Percentiles rank a stretch among this genome's conserved stretches.
These are phyloP conservation scores for Crotalus tigris DNA, from an alignment of 2,113 vertebrate species.

Conservation along the genomic window DNA sequence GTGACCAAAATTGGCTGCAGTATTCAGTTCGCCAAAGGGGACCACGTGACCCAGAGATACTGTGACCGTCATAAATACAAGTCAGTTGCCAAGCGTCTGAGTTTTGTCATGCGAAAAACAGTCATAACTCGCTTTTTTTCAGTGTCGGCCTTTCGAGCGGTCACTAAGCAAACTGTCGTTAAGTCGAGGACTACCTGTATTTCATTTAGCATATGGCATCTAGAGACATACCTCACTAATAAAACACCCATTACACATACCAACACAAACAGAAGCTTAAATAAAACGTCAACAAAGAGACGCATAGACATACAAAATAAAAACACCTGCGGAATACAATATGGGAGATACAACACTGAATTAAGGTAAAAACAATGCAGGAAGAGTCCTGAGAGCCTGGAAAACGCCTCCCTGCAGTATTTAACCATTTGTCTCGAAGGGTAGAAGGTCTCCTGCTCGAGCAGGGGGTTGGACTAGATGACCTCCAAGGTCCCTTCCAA, in stretches of 20 bases:
- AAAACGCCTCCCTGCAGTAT: too few species aligned
- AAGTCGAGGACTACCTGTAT: not conserved
- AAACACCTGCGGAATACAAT: not conserved
- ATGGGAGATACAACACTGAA: not conserved
- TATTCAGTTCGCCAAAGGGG: too few species aligned
- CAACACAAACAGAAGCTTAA: not conserved
- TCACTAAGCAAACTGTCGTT: not conserved
- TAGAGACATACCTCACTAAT: too few species aligned
- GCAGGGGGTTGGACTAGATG: too few species aligned
- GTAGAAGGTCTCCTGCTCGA: too few species aligned
- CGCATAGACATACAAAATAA: not conserved
- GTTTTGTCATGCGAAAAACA: not conserved
- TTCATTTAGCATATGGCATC: too few species aligned
- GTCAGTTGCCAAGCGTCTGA: not conserved
- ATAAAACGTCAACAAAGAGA: not conserved
- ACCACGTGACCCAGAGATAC: too few species aligned
- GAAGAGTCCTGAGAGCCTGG: too few species aligned
- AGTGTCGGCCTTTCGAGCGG: not conserved
- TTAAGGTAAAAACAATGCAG: not conserved
- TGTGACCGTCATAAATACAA: too few species aligned
- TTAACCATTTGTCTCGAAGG: too few species aligned
- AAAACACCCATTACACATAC: not conserved
- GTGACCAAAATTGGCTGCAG: too few species aligned
- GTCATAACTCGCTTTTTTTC: accelerated
- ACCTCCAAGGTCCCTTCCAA: too few species aligned